These are phyloP conservation scores for Tichodroma muraria DNA, from an alignment of 2,113 vertebrate species.

Conservation along the genomic window DNA sequence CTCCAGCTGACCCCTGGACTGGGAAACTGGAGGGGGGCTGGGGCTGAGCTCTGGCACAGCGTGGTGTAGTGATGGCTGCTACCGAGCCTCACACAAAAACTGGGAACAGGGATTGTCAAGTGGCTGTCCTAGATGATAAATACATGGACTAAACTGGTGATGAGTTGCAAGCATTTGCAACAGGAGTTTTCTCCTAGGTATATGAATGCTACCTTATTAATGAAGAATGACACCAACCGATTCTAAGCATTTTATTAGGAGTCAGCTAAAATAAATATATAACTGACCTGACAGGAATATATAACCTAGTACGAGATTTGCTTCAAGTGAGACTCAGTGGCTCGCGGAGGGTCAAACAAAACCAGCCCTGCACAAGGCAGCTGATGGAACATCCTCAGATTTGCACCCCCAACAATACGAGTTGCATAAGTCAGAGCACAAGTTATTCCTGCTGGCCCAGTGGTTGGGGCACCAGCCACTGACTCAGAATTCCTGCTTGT, in stretches of 20 bases:
- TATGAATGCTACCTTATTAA: background rate
- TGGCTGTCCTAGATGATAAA: background rate
- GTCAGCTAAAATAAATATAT: background rate
- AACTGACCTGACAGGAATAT: background rate
- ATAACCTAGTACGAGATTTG: background rate
- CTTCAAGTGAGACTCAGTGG: background rate
- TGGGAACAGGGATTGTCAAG: accelerated
- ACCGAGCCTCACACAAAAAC: background rate
- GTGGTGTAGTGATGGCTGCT: background rate
- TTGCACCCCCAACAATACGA: background rate
- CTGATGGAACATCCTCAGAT: background rate
- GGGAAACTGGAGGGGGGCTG: background rate
- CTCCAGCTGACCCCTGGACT: background rate
- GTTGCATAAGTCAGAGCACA: background rate
- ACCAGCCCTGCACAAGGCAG: background rate
- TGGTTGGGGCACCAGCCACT: conserved; percentile 16
- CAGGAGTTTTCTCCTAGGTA: background rate
- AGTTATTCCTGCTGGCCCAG: conserved; percentile 28
- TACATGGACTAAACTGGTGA: background rate
- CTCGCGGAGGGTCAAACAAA: background rate
- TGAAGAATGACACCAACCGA: background rate
- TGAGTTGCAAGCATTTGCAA: background rate
- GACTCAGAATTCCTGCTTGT: conserved; percentile 30
- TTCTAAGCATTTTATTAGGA: background rate
- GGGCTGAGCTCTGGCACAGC: background rate